Evolutionary conservation across 2,113 vertebrate genomes (phyloP).

Genomic region (Sula dactylatra): DNA sequence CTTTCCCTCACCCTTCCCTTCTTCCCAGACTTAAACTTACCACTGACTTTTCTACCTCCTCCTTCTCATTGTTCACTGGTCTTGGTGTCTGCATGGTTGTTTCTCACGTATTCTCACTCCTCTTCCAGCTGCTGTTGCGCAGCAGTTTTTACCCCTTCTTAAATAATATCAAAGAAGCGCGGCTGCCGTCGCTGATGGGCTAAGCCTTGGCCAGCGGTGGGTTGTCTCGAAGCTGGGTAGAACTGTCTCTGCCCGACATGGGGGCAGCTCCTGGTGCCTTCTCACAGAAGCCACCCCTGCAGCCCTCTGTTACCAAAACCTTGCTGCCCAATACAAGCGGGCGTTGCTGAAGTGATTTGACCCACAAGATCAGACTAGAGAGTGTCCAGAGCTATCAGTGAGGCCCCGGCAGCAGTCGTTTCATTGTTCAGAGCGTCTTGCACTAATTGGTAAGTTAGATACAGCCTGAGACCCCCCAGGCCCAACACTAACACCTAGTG

Average conservation of each 20-base stretch:
- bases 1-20: not conserved
- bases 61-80: not conserved
- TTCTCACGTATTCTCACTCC: not conserved
- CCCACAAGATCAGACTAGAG: not conserved
- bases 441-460: too few species aligned
- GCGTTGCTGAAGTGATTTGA: not conserved
- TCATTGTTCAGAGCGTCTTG: not conserved
- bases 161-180: fast-evolving
- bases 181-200: not conserved
- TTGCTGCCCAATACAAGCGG: not conserved
- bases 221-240: not conserved
- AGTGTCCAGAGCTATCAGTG: fast-evolving
- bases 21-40: not conserved
- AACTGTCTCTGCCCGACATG: not conserved
- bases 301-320: not conserved
- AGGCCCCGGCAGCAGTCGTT: not conserved
- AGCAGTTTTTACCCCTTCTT: not conserved
- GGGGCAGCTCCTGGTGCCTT: not conserved
- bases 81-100: too few species aligned
- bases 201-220: fast-evolving
- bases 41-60: not conserved
- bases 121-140: not conserved
- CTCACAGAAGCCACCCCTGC: not conserved
- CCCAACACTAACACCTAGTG: not conserved
- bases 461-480: not conserved